Percentiles rank a stretch among this genome's conserved stretches.
phyloP scores from a whole-genome alignment of 2,888 invertebrate species.

The Enchytraeus crypticus region DNA sequence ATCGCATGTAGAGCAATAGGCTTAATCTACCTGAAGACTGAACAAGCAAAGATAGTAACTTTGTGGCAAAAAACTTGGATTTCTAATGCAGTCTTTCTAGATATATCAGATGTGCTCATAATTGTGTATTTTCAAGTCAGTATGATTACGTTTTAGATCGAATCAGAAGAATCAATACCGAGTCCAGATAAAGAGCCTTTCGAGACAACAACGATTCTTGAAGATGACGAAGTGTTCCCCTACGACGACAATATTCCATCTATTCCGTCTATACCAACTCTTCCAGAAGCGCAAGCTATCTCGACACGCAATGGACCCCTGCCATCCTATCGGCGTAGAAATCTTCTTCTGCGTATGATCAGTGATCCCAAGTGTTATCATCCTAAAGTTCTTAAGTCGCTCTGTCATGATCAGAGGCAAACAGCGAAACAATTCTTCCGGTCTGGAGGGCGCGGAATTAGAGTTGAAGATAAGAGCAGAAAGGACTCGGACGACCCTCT shows the following conservation, averaged over 20 bases:
- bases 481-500: too few relatives aligned
- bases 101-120: too few relatives aligned
- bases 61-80: too few relatives aligned
- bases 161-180: not conserved
- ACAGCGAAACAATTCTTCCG: constrained; percentile 2
- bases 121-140: too few relatives aligned
- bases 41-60: too few relatives aligned
- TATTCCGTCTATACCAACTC: constrained; percentile 23
- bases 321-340: constrained; percentile 31
- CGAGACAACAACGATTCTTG: not conserved
- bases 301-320: constrained; percentile 6
- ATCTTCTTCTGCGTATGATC: constrained; percentile 45
- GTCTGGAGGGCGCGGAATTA: not conserved
- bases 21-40: too few relatives aligned
- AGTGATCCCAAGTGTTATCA: constrained; percentile 48
- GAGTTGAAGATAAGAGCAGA: too few relatives aligned
- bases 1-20: too few relatives aligned
- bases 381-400: constrained; percentile 44
- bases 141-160: constrained; percentile 3
- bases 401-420: constrained; percentile 26
- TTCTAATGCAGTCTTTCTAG: too few relatives aligned
- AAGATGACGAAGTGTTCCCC: constrained; percentile 26
- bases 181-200: constrained; percentile 1
- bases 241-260: constrained; percentile 31
- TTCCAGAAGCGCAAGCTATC: constrained; percentile 9